A percentile compares a stretch with the other conserved stretches of the same genome.
Conservation (phyloP, 2,888 invertebrate species). For the Plebejus melissa region DNA sequence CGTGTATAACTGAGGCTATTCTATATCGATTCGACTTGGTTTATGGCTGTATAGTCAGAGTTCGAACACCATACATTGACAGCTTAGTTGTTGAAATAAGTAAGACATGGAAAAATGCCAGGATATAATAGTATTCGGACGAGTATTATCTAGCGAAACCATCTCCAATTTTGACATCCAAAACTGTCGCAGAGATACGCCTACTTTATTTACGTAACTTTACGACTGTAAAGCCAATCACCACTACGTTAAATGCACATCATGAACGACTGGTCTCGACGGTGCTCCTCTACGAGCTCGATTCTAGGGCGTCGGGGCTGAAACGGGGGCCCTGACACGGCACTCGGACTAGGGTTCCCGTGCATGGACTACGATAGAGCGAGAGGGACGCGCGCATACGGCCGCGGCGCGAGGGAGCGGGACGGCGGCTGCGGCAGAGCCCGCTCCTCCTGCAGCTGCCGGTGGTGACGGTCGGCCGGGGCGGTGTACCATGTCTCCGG, state of each 20-base stretch:
- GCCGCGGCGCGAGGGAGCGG: conserved; percentile 48
- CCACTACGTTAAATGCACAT: conserved; percentile 7
- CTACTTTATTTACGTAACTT: conserved; percentile 24
- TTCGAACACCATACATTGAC: not conserved
- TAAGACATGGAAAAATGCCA: not conserved
- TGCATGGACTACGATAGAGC: conserved; percentile 59
- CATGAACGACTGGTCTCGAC: conserved; percentile 1
- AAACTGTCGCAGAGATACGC: conserved; percentile 13
- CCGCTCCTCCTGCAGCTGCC: conserved; percentile 37
- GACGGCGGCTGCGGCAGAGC: conserved; percentile 61
- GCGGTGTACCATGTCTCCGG: conserved; percentile 48
- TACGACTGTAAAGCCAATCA: not conserved
- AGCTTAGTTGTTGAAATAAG: not conserved
- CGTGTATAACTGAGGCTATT: not conserved
- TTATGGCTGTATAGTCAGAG: not conserved
- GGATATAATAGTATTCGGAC: not conserved
- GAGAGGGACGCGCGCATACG: conserved; percentile 47
- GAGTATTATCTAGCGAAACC: not conserved
- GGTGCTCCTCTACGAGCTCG: conserved; percentile 3
- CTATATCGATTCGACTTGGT: not conserved
- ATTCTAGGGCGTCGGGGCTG: not conserved
- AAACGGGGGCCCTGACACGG: not conserved
- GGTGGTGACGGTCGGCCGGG: conserved; percentile 36
- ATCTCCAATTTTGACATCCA: not conserved
- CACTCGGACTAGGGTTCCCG: conserved; percentile 47